A percentile compares a stretch with the other conserved stretches of the same genome.
These are phyloP conservation scores for Perca fluviatilis DNA, from an alignment of 2,113 vertebrate species.

Conservation along the genomic window DNA sequence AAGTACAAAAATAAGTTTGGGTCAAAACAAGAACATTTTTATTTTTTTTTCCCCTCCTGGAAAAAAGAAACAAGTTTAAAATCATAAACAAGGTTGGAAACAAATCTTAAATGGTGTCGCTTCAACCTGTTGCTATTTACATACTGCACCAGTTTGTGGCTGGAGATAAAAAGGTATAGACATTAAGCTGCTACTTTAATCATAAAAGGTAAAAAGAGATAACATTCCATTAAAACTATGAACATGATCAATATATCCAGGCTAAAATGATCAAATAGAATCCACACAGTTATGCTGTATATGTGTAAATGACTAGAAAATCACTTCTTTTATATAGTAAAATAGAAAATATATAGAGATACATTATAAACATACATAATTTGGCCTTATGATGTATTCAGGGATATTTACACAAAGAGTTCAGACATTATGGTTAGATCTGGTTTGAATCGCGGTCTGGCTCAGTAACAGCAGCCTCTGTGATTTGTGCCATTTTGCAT, in stretches of 20 bases:
- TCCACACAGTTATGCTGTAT: conserved; percentile 81
- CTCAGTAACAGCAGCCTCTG: background rate
- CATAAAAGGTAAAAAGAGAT: conserved; percentile 57
- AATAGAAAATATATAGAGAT: conserved; percentile 99
- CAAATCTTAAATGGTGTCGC: conserved; percentile 59
- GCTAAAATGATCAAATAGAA: conserved; percentile 85
- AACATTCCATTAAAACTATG: conserved; percentile 69
- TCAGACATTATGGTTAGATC: background rate
- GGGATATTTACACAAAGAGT: conserved; percentile 69
- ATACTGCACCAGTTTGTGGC: conserved; percentile 51
- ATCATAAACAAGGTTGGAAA: conserved; percentile 50
- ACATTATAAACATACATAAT: conserved; percentile 96
- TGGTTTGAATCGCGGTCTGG: conserved; percentile 7
- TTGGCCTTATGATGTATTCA: conserved; percentile 90
- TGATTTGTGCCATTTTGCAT: conserved; percentile 21
- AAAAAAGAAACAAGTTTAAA: conserved; percentile 23
- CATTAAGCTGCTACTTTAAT: conserved; percentile 66
- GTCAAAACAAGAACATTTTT: conserved; percentile 27
- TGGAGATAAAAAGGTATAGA: conserved; percentile 59
- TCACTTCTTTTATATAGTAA: conserved; percentile 91
- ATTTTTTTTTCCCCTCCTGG: conserved; percentile 1
- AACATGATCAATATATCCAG: conserved; percentile 78
- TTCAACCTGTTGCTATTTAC: conserved; percentile 61
- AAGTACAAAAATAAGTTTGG: background rate
- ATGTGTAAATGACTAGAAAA: conserved; percentile 91